phyloP scores from a whole-genome alignment of 2,113 vertebrate genomes.

The Anarhynchus alexandrinus region DNA sequence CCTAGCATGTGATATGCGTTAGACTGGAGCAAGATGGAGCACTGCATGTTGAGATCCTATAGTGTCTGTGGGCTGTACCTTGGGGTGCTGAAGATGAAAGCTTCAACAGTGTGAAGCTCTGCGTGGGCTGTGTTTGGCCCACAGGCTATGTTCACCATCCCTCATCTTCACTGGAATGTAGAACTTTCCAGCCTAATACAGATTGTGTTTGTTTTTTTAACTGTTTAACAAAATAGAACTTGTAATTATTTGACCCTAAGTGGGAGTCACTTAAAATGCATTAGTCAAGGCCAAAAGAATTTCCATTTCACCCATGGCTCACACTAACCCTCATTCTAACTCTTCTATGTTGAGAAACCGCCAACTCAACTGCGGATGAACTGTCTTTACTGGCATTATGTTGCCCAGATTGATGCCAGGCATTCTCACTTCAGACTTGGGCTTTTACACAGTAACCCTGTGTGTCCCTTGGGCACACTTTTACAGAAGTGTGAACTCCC shows the following conservation, averaged over 20 bases:
- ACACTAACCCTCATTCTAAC: not conserved
- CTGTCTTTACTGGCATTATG: not conserved
- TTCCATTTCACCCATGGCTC: conserved; percentile 16
- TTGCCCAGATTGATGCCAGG: not conserved
- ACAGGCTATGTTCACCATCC: conserved; percentile 43
- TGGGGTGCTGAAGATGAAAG: conserved; percentile 35
- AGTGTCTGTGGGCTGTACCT: conserved; percentile 11
- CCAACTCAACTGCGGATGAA: not conserved
- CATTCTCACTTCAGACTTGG: not conserved
- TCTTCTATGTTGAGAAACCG: not conserved
- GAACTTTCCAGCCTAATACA: conserved; percentile 15
- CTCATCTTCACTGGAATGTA: conserved; percentile 35
- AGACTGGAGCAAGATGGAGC: not conserved
- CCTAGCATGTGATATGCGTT: not conserved
- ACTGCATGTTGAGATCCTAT: not conserved
- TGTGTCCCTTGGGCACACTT: not conserved
- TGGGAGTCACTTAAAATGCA: conserved; percentile 50
- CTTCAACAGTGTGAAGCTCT: conserved; percentile 34
- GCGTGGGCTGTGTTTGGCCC: conserved; percentile 64
- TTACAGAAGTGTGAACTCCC: not conserved
- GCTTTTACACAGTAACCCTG: not conserved
- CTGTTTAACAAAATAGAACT: conserved; percentile 39
- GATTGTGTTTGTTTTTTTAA: conserved; percentile 35
- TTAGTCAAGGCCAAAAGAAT: conserved; percentile 37
- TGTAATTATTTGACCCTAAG: conserved; percentile 45